Evolutionary conservation across 2,113 vertebrate species (phyloP).

Genomic region (Regulus satrapa): DNA sequence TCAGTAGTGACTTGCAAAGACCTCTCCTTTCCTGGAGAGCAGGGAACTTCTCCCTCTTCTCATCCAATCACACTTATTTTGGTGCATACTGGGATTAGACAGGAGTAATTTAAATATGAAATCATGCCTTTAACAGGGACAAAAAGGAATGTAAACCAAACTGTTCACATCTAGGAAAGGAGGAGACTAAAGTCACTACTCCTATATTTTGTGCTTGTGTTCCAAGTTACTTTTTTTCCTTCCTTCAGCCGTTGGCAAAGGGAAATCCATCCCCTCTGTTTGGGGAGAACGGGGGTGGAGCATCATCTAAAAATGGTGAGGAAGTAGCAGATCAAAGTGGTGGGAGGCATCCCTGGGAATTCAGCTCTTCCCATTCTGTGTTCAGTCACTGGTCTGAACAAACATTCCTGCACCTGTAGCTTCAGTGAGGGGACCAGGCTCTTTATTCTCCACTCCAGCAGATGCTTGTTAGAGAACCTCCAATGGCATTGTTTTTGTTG

Average conservation of each 20-base stretch:
- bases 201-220: neutral
- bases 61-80: neutral
- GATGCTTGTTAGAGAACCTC: neutral
- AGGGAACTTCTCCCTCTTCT: neutral
- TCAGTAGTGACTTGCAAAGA: neutral
- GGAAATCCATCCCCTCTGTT: neutral
- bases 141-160: neutral
- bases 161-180: neutral
- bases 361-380: neutral
- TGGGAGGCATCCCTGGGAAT: neutral
- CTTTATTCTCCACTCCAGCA: neutral
- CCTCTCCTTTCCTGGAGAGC: neutral
- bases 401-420: neutral
- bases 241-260: neutral
- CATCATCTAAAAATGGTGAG: neutral
- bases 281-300: accelerated
- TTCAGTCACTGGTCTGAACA: neutral
- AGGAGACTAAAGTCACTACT: neutral
- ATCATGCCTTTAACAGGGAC: neutral
- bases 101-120: neutral
- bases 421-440: neutral
- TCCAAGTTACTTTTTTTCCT: neutral
- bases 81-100: neutral
- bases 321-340: neutral
- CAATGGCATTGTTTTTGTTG: slow-evolving; percentile 13